Conservation (phyloP, 2,888 invertebrate species). For the Tinea semifulvella region DNA sequence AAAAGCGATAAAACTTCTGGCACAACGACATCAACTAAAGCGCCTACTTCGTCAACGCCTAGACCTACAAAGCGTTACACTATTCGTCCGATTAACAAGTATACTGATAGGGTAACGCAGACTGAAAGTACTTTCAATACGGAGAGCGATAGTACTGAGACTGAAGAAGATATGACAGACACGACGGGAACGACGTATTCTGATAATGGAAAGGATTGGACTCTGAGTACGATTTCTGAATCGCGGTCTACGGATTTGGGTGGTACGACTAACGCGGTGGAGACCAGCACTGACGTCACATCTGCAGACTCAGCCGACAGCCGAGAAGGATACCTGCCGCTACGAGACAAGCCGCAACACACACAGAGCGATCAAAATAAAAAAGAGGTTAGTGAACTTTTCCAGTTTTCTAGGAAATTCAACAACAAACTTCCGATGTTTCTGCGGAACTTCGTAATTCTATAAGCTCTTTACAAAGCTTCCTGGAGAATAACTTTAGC, state of each 20-base stretch:
- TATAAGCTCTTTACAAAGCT: too few relatives aligned
- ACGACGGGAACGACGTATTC: slow-evolving; percentile 39
- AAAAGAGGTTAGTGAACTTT: slow-evolving; percentile 60
- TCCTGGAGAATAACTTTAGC: too few relatives aligned
- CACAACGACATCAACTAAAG: slow-evolving; percentile 31
- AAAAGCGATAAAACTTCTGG: slow-evolving; percentile 32
- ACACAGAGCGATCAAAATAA: slow-evolving; percentile 62
- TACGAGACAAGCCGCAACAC: slow-evolving; percentile 57
- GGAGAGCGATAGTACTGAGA: slow-evolving; percentile 58
- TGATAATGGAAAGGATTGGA: slow-evolving; percentile 36
- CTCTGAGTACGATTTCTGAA: slow-evolving; percentile 42
- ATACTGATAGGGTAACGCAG: slow-evolving; percentile 47
- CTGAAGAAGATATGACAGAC: slow-evolving; percentile 34
- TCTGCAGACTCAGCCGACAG: slow-evolving; percentile 50
- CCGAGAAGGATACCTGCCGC: slow-evolving; percentile 57
- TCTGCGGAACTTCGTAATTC: too few relatives aligned
- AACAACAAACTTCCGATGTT: too few relatives aligned
- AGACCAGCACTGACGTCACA: slow-evolving; percentile 47
- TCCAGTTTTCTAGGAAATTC: not conserved
- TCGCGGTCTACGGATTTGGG: slow-evolving; percentile 42
- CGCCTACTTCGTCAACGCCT: slow-evolving; percentile 33
- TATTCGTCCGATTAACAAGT: slow-evolving; percentile 51
- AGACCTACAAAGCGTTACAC: slow-evolving; percentile 63
- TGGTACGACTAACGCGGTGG: slow-evolving; percentile 41
- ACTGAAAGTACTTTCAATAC: slow-evolving; percentile 55